Percentiles rank a stretch among this genome's conserved stretches.
These are phyloP conservation scores for Acronicta aceris DNA, from an alignment of 2,888 invertebrate genomes.

Conservation along the genomic window DNA sequence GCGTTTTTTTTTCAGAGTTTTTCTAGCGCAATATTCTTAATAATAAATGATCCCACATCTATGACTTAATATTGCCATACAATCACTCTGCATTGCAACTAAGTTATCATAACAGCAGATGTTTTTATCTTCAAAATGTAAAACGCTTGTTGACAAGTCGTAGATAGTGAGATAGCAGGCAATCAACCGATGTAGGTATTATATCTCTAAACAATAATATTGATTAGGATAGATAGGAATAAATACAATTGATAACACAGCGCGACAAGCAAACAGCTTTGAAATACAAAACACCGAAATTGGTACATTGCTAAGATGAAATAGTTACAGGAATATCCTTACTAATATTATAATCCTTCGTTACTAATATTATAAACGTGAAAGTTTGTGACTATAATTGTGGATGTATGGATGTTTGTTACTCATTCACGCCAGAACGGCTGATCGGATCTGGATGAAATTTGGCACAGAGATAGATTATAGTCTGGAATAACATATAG, in stretches of 20 bases:
- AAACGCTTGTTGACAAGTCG: constrained; percentile 77
- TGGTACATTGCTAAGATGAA: background rate
- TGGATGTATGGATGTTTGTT: too few species aligned
- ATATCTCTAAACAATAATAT: constrained; percentile 59
- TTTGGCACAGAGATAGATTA: too few species aligned
- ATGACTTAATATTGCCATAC: constrained; percentile 13
- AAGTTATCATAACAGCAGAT: constrained; percentile 55
- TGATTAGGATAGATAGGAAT: constrained; percentile 58
- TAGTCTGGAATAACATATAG: too few species aligned
- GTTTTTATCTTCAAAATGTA: constrained; percentile 75
- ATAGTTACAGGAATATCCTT: too few species aligned
- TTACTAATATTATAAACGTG: background rate
- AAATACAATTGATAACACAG: constrained; percentile 47
- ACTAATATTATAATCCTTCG: too few species aligned
- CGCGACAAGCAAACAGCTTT: constrained; percentile 4
- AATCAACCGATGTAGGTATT: constrained; percentile 56
- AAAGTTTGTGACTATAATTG: too few species aligned
- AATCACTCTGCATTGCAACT: constrained; percentile 44
- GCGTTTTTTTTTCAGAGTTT: too few species aligned
- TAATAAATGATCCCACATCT: too few species aligned
- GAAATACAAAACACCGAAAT: constrained; percentile 2
- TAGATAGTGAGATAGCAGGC: constrained; percentile 66
- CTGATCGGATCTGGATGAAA: too few species aligned
- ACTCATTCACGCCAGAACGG: too few species aligned
- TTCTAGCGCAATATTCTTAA: too few species aligned